Evolutionary conservation across 2,888 invertebrate species (phyloP).

Genomic region (Plutella xylostella): DNA sequence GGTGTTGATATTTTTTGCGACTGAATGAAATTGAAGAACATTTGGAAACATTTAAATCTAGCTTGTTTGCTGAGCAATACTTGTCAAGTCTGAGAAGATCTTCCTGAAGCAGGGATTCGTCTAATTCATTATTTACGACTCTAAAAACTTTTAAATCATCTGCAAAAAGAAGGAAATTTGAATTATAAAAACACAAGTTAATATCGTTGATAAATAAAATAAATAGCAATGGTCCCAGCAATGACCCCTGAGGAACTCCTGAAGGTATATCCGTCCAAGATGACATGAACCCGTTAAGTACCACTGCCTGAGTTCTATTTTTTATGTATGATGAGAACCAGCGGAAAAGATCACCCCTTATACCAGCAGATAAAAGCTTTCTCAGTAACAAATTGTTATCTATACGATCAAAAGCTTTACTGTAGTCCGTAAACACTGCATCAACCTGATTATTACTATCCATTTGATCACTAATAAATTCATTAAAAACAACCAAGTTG

Average conservation of each 20-base stretch:
- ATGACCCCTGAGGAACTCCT: neutral
- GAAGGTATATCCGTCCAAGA: neutral
- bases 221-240: neutral
- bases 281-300: too few relatives aligned
- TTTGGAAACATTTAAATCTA: neutral
- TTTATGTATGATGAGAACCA: neutral
- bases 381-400: neutral
- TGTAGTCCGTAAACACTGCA: neutral
- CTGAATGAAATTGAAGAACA: neutral
- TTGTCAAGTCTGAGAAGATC: neutral
- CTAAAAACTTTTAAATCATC: neutral
- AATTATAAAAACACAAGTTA: neutral
- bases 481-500: too few relatives aligned
- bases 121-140: neutral
- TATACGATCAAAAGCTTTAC: neutral
- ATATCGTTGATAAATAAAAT: neutral
- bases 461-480: too few relatives aligned
- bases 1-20: neutral
- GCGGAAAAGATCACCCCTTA: neutral
- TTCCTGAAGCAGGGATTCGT: neutral
- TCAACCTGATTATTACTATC: neutral
- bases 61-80: neutral
- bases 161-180: neutral
- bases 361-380: neutral
- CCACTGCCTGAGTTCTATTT: conserved; percentile 1